Evolutionary conservation across 2,113 vertebrate species (phyloP).

Genomic region (Lampris megalopsis): DNA sequence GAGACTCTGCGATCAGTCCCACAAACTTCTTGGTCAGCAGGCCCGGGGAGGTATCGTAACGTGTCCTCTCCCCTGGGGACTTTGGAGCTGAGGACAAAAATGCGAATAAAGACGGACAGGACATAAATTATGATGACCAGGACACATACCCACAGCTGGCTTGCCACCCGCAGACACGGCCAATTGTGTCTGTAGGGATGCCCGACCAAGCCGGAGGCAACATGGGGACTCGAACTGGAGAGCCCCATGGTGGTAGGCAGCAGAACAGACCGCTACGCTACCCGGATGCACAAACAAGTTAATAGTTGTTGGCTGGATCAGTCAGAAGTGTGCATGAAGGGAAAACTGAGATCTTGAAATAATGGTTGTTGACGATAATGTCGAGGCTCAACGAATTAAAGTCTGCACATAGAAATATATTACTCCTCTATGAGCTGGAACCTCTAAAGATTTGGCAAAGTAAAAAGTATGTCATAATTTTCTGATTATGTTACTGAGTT

Average conservation of each 20-base stretch:
- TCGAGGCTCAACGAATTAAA: background rate
- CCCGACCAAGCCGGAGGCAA: too few relatives aligned
- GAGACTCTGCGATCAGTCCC: slow-evolving; percentile 83
- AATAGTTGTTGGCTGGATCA: too few relatives aligned
- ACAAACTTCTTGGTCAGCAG: slow-evolving; percentile 91
- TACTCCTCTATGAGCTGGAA: background rate
- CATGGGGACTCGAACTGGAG: too few relatives aligned
- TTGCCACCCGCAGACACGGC: too few relatives aligned
- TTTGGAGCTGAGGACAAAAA: slow-evolving; percentile 81
- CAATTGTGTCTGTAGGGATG: too few relatives aligned
- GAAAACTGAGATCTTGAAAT: background rate
- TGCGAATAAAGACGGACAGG: background rate
- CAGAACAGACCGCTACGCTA: too few relatives aligned
- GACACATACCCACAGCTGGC: too few relatives aligned
- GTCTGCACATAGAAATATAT: background rate
- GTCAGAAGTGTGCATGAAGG: too few relatives aligned
- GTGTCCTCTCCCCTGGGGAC: slow-evolving; percentile 88
- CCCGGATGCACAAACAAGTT: too few relatives aligned
- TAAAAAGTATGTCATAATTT: background rate
- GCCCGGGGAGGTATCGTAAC: slow-evolving; percentile 89
- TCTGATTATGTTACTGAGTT: background rate
- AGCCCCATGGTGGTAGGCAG: too few relatives aligned
- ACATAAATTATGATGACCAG: background rate
- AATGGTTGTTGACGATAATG: background rate
- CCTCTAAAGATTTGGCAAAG: background rate